These are phyloP conservation scores for Hippopotamyrus pictus DNA, from an alignment of 2,797 vertebrate species.

Conservation along the genomic window DNA sequence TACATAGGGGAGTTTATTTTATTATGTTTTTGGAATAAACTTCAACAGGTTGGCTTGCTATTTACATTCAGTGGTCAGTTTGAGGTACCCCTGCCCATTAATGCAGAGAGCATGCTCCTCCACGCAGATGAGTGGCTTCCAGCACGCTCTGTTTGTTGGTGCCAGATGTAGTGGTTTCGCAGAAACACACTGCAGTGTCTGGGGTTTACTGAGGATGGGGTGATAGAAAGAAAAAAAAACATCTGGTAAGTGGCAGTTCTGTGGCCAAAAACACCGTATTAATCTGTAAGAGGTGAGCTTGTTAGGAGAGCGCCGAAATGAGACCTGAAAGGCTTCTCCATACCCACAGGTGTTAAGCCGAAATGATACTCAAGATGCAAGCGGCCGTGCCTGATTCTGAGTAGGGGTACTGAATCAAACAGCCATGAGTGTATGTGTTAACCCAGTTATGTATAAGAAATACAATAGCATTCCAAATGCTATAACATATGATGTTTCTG, in stretches of 20 bases:
- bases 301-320: not conserved
- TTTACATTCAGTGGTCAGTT: not conserved
- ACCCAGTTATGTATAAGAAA: not conserved
- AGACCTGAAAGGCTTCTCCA: not conserved
- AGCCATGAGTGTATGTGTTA: not conserved
- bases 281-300: not conserved
- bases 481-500: not conserved
- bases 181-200: not conserved
- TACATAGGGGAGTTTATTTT: not conserved
- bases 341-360: not conserved
- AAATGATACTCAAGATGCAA: not conserved
- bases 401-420: not conserved
- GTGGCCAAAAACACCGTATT: not conserved
- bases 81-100: not conserved
- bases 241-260: not conserved
- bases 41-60: not conserved
- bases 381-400: not conserved
- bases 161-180: not conserved
- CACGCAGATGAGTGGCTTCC: not conserved
- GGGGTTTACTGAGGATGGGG: not conserved
- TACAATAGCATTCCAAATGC: not conserved
- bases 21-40: not conserved
- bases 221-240: not conserved
- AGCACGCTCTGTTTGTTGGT: not conserved
- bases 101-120: not conserved